phyloP scores from a whole-genome alignment of 1,140 invertebrate genomes.

The Cydia amplana region DNA sequence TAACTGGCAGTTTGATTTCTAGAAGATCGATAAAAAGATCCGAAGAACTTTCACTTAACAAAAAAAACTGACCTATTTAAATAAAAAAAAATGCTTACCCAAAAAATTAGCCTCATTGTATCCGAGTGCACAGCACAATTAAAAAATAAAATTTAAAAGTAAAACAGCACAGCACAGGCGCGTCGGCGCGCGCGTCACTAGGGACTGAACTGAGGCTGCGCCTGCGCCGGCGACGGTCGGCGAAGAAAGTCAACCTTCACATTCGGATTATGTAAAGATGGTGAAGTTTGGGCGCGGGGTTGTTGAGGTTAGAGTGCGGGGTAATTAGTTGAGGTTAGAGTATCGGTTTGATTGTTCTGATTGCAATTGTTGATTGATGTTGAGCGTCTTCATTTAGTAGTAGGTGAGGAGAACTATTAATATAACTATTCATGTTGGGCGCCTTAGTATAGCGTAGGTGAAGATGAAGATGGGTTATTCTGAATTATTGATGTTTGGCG shows the following conservation, averaged over 20 bases:
- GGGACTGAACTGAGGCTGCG: conserved; percentile 57
- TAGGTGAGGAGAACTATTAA: no score
- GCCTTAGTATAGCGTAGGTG: no score
- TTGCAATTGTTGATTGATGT: not conserved
- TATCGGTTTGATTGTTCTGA: conserved; percentile 1
- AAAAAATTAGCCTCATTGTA: conserved; percentile 74
- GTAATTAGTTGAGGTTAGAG: not conserved
- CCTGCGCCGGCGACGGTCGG: conserved; percentile 45
- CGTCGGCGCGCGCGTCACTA: conserved; percentile 63
- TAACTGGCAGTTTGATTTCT: not conserved
- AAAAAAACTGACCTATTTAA: conserved; percentile 35
- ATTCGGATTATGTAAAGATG: conserved; percentile 74
- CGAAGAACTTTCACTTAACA: conserved; percentile 36
- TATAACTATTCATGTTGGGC: no score
- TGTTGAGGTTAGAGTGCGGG: conserved; percentile 18
- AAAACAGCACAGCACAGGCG: conserved; percentile 69
- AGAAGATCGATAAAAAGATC: not conserved
- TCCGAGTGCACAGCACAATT: conserved; percentile 62
- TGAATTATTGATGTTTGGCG: no score
- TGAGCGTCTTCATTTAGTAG: no score
- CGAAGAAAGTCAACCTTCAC: conserved; percentile 74
- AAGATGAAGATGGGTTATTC: no score
- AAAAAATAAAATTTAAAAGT: conserved; percentile 53
- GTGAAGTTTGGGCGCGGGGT: conserved; percentile 48
- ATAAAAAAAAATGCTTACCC: conserved; percentile 61